Evolutionary conservation across 2,797 vertebrate species (phyloP).

Genomic region (Selene dorsalis): DNA sequence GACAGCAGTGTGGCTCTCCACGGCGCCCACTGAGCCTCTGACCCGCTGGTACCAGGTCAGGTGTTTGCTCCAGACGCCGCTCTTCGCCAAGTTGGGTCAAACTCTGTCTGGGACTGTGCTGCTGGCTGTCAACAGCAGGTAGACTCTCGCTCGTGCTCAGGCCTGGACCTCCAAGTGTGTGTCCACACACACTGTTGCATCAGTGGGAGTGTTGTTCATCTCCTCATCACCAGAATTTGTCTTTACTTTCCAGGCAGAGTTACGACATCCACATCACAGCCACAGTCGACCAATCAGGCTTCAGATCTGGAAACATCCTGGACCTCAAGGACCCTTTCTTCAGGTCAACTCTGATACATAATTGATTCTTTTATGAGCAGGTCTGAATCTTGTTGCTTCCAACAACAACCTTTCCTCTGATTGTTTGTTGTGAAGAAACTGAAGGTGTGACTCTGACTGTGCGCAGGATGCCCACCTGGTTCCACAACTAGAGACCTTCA

Average conservation of each 20-base stretch:
- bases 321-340: constrained; percentile 88
- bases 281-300: constrained; percentile 86
- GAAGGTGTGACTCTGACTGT: not conserved
- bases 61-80: constrained; percentile 86
- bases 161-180: not conserved
- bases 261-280: constrained; percentile 87
- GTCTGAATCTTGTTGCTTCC: no score
- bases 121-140: constrained; percentile 83
- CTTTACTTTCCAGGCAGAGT: constrained; percentile 79
- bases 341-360: constrained; percentile 66
- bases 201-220: not conserved
- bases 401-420: no score
- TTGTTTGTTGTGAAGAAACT: no score
- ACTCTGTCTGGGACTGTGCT: constrained; percentile 86
- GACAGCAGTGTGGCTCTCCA: constrained; percentile 87
- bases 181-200: not conserved
- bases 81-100: constrained; percentile 87
- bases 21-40: constrained; percentile 85
- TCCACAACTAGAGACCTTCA: constrained; percentile 28
- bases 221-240: no score
- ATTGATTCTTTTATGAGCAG: not conserved
- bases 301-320: constrained; percentile 86
- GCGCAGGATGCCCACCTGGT: constrained; percentile 47
- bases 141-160: constrained; percentile 32
- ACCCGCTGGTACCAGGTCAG: constrained; percentile 88